Percentiles rank a stretch among this genome's conserved stretches.
Conservation (phyloP, 2,113 vertebrate species). For the Vulpes ferrilata region DNA sequence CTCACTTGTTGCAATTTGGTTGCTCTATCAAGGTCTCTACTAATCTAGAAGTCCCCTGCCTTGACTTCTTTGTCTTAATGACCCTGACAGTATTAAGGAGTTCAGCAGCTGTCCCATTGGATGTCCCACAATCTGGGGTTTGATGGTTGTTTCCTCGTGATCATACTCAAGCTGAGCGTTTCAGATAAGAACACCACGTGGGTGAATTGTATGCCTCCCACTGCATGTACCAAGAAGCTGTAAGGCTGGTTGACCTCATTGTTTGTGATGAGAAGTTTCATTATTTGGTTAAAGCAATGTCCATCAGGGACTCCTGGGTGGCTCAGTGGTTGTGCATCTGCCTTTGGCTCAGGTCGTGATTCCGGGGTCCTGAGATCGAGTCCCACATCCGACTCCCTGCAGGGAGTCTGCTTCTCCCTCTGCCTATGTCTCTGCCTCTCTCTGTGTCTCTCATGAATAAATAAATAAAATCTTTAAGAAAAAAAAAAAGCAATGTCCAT, state of each 20-base stretch:
- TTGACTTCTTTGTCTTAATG: not conserved
- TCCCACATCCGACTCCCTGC: too few relatives aligned
- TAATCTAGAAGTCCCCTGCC: not conserved
- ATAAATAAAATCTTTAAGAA: too few relatives aligned
- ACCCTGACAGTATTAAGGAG: not conserved
- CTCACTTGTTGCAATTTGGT: not conserved
- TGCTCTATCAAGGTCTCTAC: not conserved
- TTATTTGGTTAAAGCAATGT: not conserved
- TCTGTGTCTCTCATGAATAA: too few relatives aligned
- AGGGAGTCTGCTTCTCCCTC: too few relatives aligned
- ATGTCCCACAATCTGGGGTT: not conserved
- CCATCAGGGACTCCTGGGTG: not conserved
- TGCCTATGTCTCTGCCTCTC: too few relatives aligned
- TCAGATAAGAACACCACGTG: not conserved
- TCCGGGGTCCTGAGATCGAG: too few relatives aligned
- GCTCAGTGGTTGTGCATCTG: too few relatives aligned
- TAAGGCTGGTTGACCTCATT: too few relatives aligned
- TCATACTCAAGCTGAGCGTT: not conserved
- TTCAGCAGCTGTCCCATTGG: not conserved
- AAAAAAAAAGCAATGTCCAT: not conserved
- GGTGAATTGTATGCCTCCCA: not conserved
- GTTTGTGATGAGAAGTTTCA: not conserved
- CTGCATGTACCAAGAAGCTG: accelerated
- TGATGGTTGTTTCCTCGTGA: not conserved
- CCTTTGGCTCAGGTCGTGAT: too few relatives aligned